These are phyloP conservation scores for Mormyrops attenuatus DNA, from an alignment of 2,797 vertebrate genomes.

Conservation along the genomic window DNA sequence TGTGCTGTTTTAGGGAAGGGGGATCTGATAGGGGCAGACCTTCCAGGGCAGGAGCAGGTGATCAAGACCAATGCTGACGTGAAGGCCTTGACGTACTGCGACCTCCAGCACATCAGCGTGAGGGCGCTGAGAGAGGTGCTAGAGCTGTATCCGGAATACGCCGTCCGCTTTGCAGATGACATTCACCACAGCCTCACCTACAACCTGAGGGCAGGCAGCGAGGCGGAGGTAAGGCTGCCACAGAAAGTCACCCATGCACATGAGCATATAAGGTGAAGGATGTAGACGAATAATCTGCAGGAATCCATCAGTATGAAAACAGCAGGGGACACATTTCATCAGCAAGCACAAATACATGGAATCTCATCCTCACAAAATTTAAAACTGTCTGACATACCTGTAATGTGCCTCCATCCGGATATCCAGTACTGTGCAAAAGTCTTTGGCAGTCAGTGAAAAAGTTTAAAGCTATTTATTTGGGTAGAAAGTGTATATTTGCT, in stretches of 20 bases:
- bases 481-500: background rate
- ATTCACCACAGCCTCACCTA: constrained; percentile 92
- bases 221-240: constrained; percentile 70
- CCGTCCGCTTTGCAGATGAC: constrained; percentile 72
- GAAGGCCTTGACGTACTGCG: constrained; percentile 92
- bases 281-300: background rate
- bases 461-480: background rate
- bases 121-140: constrained; percentile 82
- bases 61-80: constrained; percentile 92
- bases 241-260: constrained; percentile 4
- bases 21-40: constrained; percentile 88
- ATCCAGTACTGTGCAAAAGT: background rate
- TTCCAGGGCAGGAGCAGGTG: constrained; percentile 74
- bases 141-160: constrained; percentile 86
- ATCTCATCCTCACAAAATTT: background rate
- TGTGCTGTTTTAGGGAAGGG: constrained; percentile 74
- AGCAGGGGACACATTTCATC: background rate
- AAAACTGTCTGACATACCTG: background rate
- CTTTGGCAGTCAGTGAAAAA: background rate
- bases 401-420: background rate
- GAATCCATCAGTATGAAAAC: background rate
- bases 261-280: background rate
- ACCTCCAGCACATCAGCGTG: constrained; percentile 85
- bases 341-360: background rate
- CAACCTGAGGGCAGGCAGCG: constrained; percentile 88